Base-by-base conservation (phyloP, 2,888 invertebrate genomes). In the Carterocephalus palaemon region DNA sequence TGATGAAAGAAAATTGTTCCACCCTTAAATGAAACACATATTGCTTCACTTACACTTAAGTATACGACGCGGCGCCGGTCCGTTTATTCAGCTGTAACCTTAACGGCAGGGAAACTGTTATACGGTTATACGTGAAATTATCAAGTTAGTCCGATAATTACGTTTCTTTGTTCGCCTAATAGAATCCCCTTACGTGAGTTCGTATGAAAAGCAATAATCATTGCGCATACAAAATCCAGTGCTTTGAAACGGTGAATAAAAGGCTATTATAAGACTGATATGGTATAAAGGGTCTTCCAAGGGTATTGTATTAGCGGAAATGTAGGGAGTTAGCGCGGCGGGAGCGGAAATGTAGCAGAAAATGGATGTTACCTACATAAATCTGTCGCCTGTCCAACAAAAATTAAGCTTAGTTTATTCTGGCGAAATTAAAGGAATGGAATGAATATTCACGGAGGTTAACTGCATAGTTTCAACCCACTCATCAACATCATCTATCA, bases 151-250 rank as follows among this genome's bases (percentile, higher is more conserved):
- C 10, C 40, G 45, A 49, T 56, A 45, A 54, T 52, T 49, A 47
- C 39, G 33, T 49, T 53, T 53, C 54, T 54, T 54, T 56, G 53
- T 58, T 42, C 47, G 13, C 28, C 33, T 55, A 51, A 52, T 50
- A 52, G 43, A 32, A 51, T 50, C 13, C 39, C 37, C 37, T 34
- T 33, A 24, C 20, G 42, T 33, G 40, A 32, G 37, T 47, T 34
- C 17, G 16, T 26, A 40, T 28, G 28, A 29, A 48, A 47, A 49
- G 31, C 43, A 48, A 50, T 50, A 54, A 49, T 48, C 22, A 52
- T 41, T 36, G 20, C 33, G 42, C 28, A 34, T 42, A 32, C 31
- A 32, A 40, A 40, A 31, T 40, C 31, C 16, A 22, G 16, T 28
- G n/a, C 13, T 16, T 34, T 17, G 12, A 2, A 37, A 23, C 23